Evolutionary conservation across 2,888 invertebrate genomes (phyloP), one percentile per base, ranked within the genome.

Genomic region (Caradrina kadenii): DNA sequence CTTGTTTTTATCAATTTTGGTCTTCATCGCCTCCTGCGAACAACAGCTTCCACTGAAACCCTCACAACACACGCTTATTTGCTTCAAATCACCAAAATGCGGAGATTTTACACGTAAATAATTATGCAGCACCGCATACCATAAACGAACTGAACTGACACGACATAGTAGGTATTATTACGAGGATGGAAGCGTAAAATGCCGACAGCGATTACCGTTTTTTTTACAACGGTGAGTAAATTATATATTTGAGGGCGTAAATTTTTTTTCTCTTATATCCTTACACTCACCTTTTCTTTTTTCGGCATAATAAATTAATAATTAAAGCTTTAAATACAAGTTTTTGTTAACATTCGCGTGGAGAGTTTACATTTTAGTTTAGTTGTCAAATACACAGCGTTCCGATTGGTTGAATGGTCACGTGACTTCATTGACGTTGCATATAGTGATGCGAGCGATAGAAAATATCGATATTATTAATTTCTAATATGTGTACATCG

Each of bases 11-110:
- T 96, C 96, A 82, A 93, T 92, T 95, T 96, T 96, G 87, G 93
- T 96, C 96, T 96, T 96, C 94, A 96, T 95, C 89, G 94, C 96
- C 95, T 96, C 94, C 93, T 96, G 95, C 79, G 90, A 93, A 93
- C 88, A 93, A 93, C 88, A 87, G 87, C 87, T 87, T 85, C 81
- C 93, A 93, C 93, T 91, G 81, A 88, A 91, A 93, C 91, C 88
- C 82, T 89, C 93, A 94, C 93, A 90, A 86, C 90, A 91, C 92
- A 81, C 73, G 80, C 88, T 88, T 88, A 89, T 88, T 87, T 70
- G 74, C 84, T 84, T 79, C 73, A 73, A 85, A 88, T 88, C 92
- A 92, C 92, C 82, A 91, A 87, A 87, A 87, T 86, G 86, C 87
- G 82, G 88, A 83, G 80, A 87, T 90, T 90, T 91, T 85, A 90